Evolutionary conservation across 2,797 vertebrate species (phyloP).

Genomic region (Heteromormyrus szaboi): DNA sequence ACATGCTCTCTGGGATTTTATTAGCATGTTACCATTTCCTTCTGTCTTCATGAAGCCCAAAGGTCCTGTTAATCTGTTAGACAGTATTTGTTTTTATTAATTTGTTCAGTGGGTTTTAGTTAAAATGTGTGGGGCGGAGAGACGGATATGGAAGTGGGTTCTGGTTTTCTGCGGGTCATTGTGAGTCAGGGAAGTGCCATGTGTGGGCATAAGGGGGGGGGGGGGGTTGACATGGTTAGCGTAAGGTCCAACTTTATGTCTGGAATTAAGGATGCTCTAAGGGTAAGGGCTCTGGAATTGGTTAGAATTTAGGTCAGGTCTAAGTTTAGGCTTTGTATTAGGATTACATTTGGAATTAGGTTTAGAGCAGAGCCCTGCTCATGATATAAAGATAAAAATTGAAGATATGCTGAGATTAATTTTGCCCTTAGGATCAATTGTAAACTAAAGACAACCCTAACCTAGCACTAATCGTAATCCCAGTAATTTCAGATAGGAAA

Average conservation of each 20-base stretch:
- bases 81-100: not conserved
- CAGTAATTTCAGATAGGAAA: slow-evolving; percentile 33
- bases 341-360: not conserved
- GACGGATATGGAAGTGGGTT: slow-evolving; percentile 38
- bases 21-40: not conserved
- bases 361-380: not conserved
- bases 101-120: slow-evolving; percentile 22
- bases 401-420: not conserved
- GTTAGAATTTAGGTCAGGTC: not conserved
- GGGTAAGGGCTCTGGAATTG: not conserved
- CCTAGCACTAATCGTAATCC: not conserved
- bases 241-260: not conserved
- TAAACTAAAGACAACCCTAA: not conserved
- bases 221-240: not conserved
- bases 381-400: not conserved
- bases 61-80: not conserved
- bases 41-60: not conserved
- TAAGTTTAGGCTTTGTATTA: not conserved
- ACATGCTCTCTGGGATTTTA: not conserved
- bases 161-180: slow-evolving; percentile 38
- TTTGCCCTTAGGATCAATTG: not conserved
- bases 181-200: not conserved
- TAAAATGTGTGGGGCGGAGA: not conserved
- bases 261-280: not conserved
- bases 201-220: too few species aligned